phyloP scores from a whole-genome alignment of 2,888 invertebrate genomes.

The Lycaena phlaeas region DNA sequence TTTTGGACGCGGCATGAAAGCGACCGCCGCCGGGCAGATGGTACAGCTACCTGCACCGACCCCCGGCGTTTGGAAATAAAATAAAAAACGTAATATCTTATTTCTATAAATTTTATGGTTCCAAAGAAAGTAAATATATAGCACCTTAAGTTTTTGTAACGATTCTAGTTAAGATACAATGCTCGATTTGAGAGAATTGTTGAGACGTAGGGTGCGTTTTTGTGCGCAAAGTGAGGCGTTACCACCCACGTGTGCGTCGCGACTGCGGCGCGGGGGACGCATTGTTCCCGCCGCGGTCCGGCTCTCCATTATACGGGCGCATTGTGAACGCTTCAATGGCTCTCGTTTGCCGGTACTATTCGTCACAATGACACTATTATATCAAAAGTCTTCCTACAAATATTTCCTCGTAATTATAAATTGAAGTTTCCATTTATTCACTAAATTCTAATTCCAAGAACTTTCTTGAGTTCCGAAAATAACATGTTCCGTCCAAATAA shows the following conservation, averaged over 20 bases:
- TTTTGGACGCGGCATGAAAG: constrained; percentile 67
- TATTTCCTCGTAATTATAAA: constrained; percentile 57
- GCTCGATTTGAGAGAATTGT: constrained; percentile 13
- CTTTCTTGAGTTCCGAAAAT: constrained; percentile 10
- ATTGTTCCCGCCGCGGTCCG: constrained; percentile 55
- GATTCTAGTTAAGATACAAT: constrained; percentile 7
- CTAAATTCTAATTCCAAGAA: neutral
- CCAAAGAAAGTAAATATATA: constrained; percentile 1
- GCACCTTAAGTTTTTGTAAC: constrained; percentile 2
- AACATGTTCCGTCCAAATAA: constrained; percentile 4
- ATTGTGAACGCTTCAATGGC: constrained; percentile 67
- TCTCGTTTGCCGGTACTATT: constrained; percentile 58
- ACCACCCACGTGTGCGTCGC: constrained; percentile 60
- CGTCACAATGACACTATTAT: constrained; percentile 66
- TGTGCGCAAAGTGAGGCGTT: constrained; percentile 35
- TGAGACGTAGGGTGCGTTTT: constrained; percentile 46
- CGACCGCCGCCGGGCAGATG: constrained; percentile 62
- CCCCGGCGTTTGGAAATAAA: constrained; percentile 9
- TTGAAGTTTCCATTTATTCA: constrained; percentile 35
- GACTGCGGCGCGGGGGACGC: constrained; percentile 40
- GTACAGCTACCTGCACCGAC: constrained; percentile 50
- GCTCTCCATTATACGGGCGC: constrained; percentile 61
- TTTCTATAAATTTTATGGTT: constrained; percentile 6
- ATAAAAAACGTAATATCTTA: constrained; percentile 4
- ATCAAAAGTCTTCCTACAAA: constrained; percentile 54